phyloP scores from a whole-genome alignment of 1,140 invertebrate species.

The Battus philenor region DNA sequence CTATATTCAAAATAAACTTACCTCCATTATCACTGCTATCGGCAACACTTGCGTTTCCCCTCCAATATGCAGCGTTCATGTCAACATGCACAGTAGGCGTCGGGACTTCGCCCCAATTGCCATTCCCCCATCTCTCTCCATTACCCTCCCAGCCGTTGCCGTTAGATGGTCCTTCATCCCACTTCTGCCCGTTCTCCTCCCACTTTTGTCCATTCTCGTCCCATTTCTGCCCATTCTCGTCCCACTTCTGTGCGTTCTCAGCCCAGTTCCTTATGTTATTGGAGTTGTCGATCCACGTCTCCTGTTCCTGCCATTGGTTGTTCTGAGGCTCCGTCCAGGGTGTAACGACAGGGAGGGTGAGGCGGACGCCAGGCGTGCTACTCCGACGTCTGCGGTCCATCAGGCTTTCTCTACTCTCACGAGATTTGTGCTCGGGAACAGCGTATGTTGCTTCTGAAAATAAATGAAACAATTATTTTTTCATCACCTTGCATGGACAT shows the following conservation, averaged over 20 bases:
- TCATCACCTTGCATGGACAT: too few species aligned
- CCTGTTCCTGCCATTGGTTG: constrained; percentile 45
- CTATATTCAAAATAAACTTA: constrained; percentile 22
- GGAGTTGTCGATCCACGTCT: constrained; percentile 61
- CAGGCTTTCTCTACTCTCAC: constrained; percentile 47
- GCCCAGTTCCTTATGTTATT: constrained; percentile 57
- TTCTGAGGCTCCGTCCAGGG: constrained; percentile 43
- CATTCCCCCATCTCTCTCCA: constrained; percentile 47
- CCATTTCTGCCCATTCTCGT: constrained; percentile 43
- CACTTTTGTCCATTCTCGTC: constrained; percentile 43
- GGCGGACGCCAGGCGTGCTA: constrained; percentile 49
- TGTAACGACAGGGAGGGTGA: constrained; percentile 45
- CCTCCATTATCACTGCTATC: constrained; percentile 74
- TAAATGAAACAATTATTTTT: too few species aligned
- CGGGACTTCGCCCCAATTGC: constrained; percentile 55
- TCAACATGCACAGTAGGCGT: constrained; percentile 63
- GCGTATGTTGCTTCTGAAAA: constrained; percentile 59
- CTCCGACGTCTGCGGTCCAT: constrained; percentile 55
- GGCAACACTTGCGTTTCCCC: constrained; percentile 76
- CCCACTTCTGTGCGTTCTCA: constrained; percentile 45
- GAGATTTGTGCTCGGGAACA: constrained; percentile 56
- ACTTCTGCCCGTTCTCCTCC: constrained; percentile 40
- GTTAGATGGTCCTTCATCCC: constrained; percentile 34
- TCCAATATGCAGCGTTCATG: constrained; percentile 70
- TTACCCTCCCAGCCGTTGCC: constrained; percentile 43